A percentile compares a stretch with the other conserved stretches of the same genome.
Conservation (phyloP, 2,888 invertebrate genomes). For the Rhorus exstirpatorius region DNA sequence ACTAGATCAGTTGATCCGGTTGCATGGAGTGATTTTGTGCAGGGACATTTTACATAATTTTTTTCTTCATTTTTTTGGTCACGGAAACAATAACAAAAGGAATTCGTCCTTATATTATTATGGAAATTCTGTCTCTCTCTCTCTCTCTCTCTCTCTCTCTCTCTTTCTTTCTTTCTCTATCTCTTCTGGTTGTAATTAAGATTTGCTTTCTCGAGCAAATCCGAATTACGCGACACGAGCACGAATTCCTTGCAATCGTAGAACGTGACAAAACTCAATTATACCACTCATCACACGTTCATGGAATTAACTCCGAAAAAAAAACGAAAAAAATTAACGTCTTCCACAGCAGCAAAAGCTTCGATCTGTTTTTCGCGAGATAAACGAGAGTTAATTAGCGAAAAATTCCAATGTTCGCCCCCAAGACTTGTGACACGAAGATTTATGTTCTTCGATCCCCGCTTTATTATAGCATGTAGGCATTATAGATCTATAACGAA, state of each 20-base stretch:
- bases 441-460: slow-evolving; percentile 56
- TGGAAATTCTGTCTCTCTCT: slow-evolving; percentile 23
- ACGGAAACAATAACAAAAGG: slow-evolving; percentile 36
- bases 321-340: slow-evolving; percentile 47
- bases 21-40: slow-evolving; percentile 76
- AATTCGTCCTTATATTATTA: slow-evolving; percentile 42
- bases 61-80: slow-evolving; percentile 24
- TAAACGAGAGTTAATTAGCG: slow-evolving; percentile 17
- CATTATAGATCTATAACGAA: slow-evolving; percentile 60
- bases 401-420: slow-evolving; percentile 51
- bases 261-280: slow-evolving; percentile 1
- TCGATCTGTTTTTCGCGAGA: slow-evolving; percentile 50
- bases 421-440: slow-evolving; percentile 42
- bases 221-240: slow-evolving; percentile 5
- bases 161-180: slow-evolving; percentile 1
- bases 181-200: slow-evolving; percentile 12
- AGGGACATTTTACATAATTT: slow-evolving; percentile 73
- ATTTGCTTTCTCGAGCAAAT: slow-evolving; percentile 33
- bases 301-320: neutral
- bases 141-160: neutral
- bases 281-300: neutral
- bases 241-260: slow-evolving; percentile 38
- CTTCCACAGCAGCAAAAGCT: slow-evolving; percentile 64
- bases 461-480: slow-evolving; percentile 69
- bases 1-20: slow-evolving; percentile 54